These are phyloP conservation scores for Ctenicera cuprea DNA, from an alignment of 2,888 invertebrate genomes.

Conservation along the genomic window DNA sequence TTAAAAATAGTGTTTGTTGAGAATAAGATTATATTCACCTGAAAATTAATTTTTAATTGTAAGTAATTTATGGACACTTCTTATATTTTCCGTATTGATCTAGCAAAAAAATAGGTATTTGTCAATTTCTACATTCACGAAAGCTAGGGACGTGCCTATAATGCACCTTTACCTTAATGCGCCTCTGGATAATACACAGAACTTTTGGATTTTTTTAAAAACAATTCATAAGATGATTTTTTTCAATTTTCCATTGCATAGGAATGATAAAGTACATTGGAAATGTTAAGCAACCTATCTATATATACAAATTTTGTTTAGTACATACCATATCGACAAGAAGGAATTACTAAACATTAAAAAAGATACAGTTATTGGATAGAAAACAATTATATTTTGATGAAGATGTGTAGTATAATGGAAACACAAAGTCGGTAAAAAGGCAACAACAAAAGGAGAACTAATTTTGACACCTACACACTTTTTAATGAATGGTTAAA, in stretches of 20 bases:
- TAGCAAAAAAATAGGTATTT: no score
- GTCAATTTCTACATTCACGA: no score
- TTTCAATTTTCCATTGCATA: neutral
- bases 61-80: no score
- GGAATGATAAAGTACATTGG: neutral
- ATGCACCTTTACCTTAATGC: no score
- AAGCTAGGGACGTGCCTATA: no score
- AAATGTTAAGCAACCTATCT: neutral
- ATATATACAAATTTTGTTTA: neutral
- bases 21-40: no score
- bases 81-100: no score
- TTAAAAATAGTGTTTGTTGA: no score
- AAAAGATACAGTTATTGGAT: neutral
- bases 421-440: neutral
- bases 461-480: neutral
- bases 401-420: neutral
- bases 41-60: no score
- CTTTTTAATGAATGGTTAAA: no score
- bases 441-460: neutral
- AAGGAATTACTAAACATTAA: slow-evolving; percentile 2
- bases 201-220: no score
- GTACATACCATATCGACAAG: neutral
- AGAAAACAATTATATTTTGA: neutral
- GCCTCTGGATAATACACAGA: no score
- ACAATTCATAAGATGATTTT: neutral